Conservation (phyloP, 64 coral and sea anemone species). For the Porites lutea region DNA sequence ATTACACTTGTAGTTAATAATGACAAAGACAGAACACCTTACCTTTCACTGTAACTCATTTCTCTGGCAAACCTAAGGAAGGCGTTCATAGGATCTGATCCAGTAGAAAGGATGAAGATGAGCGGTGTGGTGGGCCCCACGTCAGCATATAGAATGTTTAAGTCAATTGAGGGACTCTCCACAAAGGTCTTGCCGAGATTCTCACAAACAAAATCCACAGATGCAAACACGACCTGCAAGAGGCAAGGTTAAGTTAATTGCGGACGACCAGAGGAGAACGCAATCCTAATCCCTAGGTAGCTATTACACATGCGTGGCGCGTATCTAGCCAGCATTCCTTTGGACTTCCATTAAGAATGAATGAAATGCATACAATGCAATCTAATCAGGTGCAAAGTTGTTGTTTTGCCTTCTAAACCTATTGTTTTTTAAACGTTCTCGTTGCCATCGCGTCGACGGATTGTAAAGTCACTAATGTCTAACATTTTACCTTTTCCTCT, state of each 20-base stretch:
- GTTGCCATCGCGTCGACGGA: neutral
- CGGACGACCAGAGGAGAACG: too few species aligned
- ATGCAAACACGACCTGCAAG: conserved; percentile 89
- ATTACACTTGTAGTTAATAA: too few species aligned
- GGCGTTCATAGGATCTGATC: conserved; percentile 99
- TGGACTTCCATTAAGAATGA: too few species aligned
- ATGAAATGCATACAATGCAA: too few species aligned
- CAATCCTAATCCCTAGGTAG: too few species aligned
- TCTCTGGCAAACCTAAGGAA: conserved; percentile 94
- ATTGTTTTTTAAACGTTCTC: too few species aligned
- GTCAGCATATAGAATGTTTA: conserved; percentile 83
- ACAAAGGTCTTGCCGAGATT: conserved; percentile 97
- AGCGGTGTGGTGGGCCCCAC: conserved; percentile 87
- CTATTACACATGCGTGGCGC: too few species aligned
- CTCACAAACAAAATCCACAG: conserved; percentile 87
- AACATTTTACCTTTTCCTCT: conserved; percentile 81
- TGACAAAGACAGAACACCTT: neutral
- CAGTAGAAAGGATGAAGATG: conserved; percentile 94
- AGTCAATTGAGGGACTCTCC: conserved; percentile 91
- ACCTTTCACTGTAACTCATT: conserved; percentile 96
- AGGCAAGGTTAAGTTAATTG: neutral
- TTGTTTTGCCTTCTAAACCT: too few species aligned
- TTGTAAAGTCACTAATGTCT: neutral
- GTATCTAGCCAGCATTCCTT: too few species aligned
- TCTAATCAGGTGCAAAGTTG: too few species aligned